Evolutionary conservation across 2,113 vertebrate species (phyloP).

Genomic region (Tragelaphus strepsiceros): DNA sequence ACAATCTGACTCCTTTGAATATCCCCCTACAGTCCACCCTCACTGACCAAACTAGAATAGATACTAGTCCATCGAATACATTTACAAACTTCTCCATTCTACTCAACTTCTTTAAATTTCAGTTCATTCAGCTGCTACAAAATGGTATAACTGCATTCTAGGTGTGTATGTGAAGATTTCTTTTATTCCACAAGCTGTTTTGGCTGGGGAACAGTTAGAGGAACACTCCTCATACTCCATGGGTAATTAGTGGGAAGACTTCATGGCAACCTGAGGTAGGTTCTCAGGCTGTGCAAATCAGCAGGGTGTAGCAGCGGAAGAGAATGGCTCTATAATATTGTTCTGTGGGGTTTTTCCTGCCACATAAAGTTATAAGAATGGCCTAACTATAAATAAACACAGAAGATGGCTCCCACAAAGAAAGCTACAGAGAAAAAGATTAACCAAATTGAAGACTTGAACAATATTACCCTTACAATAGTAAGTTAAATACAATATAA

Average conservation of each 20-base stretch:
- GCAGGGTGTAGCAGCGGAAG: not conserved
- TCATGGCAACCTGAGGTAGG: not conserved
- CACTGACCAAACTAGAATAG: not conserved
- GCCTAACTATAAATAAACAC: not conserved
- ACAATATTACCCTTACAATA: not conserved
- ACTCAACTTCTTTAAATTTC: not conserved
- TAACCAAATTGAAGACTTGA: not conserved
- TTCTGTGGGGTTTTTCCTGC: not conserved
- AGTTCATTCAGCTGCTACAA: not conserved
- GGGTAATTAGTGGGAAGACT: not conserved
- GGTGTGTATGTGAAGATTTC: not conserved
- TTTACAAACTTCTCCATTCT: not conserved
- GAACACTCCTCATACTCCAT: not conserved
- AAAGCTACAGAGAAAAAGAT: conserved; percentile 13
- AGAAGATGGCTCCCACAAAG: not conserved
- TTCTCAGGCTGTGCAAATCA: not conserved
- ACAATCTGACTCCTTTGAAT: not conserved
- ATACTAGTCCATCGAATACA: not conserved
- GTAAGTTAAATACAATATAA: not conserved
- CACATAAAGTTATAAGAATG: not conserved
- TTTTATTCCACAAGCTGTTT: not conserved
- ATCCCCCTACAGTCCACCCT: not conserved
- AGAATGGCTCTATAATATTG: not conserved
- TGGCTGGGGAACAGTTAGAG: not conserved
- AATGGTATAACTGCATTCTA: not conserved